Base-by-base conservation (phyloP, 2,888 invertebrate genomes). In the Mythimna albipuncta region DNA sequence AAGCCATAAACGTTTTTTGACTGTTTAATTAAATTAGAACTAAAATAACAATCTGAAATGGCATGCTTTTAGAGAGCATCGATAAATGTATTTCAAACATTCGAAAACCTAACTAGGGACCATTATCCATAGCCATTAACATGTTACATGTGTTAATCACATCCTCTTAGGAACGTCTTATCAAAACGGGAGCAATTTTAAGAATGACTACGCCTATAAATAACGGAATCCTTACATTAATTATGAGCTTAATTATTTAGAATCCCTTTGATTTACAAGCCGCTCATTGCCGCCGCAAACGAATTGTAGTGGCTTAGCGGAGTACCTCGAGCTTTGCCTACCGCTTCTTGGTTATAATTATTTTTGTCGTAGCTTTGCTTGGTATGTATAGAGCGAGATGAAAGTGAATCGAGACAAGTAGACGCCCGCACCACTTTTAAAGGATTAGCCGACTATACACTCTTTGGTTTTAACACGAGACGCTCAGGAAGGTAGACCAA, bases 231-330 rank as follows among this genome's bases (percentile, higher is more conserved):
- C 94, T 94, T 94, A 95, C 95, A 95, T 96, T 95, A 95, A 96
- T 96, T 96, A 95, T 95, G 93, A 94, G 95, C 95, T 95, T 95
- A 95, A 96, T 96, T 94, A 95, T 94, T 93, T 95, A 93, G 95
- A 95, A 94, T 96, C 95, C 95, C 95, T 95, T 96, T 96, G 96
- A 96, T 96, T 96, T 96, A 96, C 94, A 95, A 94, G 94, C 92
- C 93, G 93, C 94, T 94, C 94, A 92, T 92, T 93, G 95, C 94
- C 92, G 93, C 95, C 95, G 93, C 95, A 92, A 95, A 95, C 95
- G 95, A 95, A 95, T 94, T 94, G 95, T 93, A 93, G 91, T 94
- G 95, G 95, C 95, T 96, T 96, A 96, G 91, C 92, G 92, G 91
- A 92, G 93, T 90, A 94, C 91, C 93, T 90, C 92, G 90, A 85